Evolutionary conservation across 2,113 vertebrate genomes (phyloP).

Genomic region (Alces alces): DNA sequence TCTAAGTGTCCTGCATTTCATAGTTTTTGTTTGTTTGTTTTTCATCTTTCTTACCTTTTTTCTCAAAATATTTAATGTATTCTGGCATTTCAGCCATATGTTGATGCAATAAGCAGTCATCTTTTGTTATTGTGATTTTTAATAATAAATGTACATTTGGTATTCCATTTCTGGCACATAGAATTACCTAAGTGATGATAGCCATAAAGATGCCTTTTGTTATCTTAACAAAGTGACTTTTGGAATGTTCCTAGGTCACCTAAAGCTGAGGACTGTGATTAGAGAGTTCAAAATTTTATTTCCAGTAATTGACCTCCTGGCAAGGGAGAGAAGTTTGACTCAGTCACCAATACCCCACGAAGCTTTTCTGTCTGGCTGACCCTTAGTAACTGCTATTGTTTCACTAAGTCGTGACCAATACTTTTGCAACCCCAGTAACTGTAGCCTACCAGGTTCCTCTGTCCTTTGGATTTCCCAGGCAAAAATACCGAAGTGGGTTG

Average conservation of each 20-base stretch:
- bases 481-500: neutral
- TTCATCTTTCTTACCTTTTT: neutral
- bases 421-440: neutral
- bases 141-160: neutral
- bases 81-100: neutral
- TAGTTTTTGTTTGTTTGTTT: neutral
- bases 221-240: neutral
- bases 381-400: neutral
- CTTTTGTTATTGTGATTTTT: neutral
- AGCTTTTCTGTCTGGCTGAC: neutral
- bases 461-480: neutral
- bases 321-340: neutral
- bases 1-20: neutral
- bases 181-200: neutral
- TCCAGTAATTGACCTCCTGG: neutral
- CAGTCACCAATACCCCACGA: neutral
- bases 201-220: neutral
- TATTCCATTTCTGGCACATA: neutral
- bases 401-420: rapidly evolving
- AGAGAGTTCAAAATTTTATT: neutral
- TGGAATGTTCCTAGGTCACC: neutral
- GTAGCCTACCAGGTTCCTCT: neutral
- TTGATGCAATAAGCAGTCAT: neutral
- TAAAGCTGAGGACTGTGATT: neutral
- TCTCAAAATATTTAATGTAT: neutral